Evolutionary conservation across 2,797 vertebrate genomes (phyloP).

Genomic region (Xyrichtys novacula): DNA sequence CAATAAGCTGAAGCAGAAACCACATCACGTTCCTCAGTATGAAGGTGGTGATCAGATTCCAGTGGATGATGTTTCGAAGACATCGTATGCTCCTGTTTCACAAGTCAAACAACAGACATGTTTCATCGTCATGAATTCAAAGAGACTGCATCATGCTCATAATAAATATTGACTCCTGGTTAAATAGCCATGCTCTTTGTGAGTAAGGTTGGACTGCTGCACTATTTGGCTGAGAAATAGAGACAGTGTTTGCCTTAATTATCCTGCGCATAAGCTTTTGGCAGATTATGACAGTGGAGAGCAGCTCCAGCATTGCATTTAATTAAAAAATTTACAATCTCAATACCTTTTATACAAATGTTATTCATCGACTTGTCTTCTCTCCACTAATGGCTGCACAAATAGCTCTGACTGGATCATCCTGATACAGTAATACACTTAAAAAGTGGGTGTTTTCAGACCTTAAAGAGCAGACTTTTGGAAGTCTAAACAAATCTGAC

Average conservation of each 20-base stretch:
- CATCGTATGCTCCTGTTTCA: conserved; percentile 93
- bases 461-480: not conserved
- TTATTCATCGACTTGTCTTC: no score
- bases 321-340: no score
- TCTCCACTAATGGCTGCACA: not conserved
- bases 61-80: conserved; percentile 97
- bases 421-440: not conserved
- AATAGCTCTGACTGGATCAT: not conserved
- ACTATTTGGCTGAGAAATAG: no score
- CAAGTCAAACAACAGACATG: not conserved
- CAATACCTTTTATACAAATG: no score
- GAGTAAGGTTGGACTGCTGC: no score
- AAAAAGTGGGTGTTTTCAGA: not conserved
- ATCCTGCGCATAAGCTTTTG: no score
- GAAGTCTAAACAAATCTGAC: not conserved
- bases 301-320: no score
- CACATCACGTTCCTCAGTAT: conserved; percentile 96
- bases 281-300: no score
- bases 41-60: conserved; percentile 98
- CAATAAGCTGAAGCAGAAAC: conserved; percentile 97
- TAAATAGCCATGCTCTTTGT: no score
- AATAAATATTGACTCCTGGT: no score
- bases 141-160: not conserved
- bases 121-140: conserved; percentile 1
- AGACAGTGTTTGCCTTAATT: no score